These are phyloP conservation scores for Cheiracanthium punctorium DNA, from an alignment of 2,888 invertebrate species.

Conservation along the genomic window DNA sequence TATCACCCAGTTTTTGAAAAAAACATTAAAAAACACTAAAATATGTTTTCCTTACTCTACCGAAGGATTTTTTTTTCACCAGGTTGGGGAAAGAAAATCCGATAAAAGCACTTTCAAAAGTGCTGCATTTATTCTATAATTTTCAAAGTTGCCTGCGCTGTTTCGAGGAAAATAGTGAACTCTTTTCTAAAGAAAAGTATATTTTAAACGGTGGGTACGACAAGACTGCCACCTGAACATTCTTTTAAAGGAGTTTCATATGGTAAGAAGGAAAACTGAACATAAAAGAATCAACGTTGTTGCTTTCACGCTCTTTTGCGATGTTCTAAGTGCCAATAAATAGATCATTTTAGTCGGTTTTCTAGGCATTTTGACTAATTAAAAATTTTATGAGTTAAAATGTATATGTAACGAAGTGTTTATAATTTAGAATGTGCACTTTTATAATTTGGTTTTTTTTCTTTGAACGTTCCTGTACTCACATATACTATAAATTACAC, in stretches of 20 bases:
- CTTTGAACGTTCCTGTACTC: too few species aligned
- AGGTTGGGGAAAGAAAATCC: conserved; percentile 20
- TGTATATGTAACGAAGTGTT: too few species aligned
- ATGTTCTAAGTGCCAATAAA: too few species aligned
- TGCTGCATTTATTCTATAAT: conserved; percentile 27
- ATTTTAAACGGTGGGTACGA: neutral
- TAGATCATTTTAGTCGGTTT: too few species aligned
- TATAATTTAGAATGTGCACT: too few species aligned
- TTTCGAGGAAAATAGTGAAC: neutral
- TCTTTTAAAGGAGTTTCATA: conserved; percentile 13
- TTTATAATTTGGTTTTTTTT: too few species aligned
- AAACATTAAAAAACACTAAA: neutral
- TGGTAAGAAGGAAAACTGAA: neutral
- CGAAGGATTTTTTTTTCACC: neutral
- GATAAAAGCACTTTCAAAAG: conserved; percentile 39
- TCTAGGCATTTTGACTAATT: too few species aligned
- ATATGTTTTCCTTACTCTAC: neutral
- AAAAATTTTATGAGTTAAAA: too few species aligned
- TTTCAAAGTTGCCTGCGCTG: conserved; percentile 3
- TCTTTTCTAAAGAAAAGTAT: conserved; percentile 13
- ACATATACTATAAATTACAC: too few species aligned
- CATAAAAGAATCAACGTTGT: neutral
- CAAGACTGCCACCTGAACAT: conserved; percentile 1
- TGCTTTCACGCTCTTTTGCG: too few species aligned
- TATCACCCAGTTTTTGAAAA: neutral